phyloP scores from a whole-genome alignment of 2,797 vertebrate genomes.

The Antennarius maculatus region DNA sequence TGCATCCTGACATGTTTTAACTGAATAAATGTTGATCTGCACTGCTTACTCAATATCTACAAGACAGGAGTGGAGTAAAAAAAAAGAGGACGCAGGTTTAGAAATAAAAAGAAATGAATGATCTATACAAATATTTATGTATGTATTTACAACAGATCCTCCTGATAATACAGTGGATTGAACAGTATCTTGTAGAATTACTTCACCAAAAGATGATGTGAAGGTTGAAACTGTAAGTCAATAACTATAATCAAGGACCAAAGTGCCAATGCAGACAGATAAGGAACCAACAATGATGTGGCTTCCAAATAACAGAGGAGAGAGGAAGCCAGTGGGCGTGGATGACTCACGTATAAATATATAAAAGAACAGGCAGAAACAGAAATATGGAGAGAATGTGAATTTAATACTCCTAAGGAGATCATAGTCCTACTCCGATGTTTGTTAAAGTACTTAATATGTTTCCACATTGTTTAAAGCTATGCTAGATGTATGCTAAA shows the following conservation, averaged over 20 bases:
- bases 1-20: background rate
- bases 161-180: background rate
- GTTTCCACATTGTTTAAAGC: conserved; percentile 49
- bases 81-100: background rate
- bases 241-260: conserved; percentile 51
- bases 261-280: conserved; percentile 40
- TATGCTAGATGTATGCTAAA: conserved; percentile 40
- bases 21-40: background rate
- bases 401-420: conserved; percentile 34
- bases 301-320: conserved; percentile 54
- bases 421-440: conserved; percentile 48
- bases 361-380: conserved; percentile 37
- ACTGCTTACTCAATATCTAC: conserved; percentile 16
- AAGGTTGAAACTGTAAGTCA: conserved; percentile 34
- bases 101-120: background rate
- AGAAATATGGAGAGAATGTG: conserved; percentile 15
- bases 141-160: background rate
- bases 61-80: background rate
- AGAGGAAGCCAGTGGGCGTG: conserved; percentile 31
- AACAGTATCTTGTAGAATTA: background rate
- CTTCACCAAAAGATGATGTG: conserved; percentile 32
- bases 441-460: conserved; percentile 58
- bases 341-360: conserved; percentile 42
- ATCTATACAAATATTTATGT: background rate
- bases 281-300: conserved; percentile 27